These are phyloP conservation scores for Cremastinae sp. DNA, from an alignment of 2,888 invertebrate species.

Conservation along the genomic window DNA sequence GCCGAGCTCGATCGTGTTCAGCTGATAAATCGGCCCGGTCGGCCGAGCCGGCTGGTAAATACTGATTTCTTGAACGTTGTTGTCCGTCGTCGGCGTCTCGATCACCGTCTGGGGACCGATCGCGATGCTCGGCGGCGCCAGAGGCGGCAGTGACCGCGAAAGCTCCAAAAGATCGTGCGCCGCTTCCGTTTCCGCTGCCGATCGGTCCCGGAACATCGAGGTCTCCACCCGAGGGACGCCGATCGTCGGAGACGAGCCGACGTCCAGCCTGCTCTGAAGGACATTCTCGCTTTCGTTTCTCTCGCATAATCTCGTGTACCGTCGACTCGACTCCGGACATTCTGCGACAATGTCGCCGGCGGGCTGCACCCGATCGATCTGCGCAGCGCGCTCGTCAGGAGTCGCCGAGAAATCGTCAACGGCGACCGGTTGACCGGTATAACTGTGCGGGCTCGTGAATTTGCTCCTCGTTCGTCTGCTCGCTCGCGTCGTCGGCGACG, in stretches of 20 bases:
- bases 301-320: too few relatives aligned
- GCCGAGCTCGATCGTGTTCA: slow-evolving; percentile 76
- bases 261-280: too few relatives aligned
- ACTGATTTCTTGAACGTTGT: slow-evolving; percentile 76
- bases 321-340: too few relatives aligned
- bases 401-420: too few relatives aligned
- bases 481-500: too few relatives aligned
- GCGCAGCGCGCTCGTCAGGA: too few relatives aligned
- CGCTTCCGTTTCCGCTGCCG: slow-evolving; percentile 92
- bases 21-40: slow-evolving; percentile 75
- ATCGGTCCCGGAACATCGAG: slow-evolving; percentile 75
- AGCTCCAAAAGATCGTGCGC: slow-evolving; percentile 91
- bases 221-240: slow-evolving; percentile 54
- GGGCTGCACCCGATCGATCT: too few relatives aligned
- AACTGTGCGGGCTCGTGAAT: too few relatives aligned
- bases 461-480: too few relatives aligned
- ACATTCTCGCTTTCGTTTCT: too few relatives aligned
- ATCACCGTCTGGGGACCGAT: slow-evolving; percentile 83
- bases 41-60: slow-evolving; percentile 75
- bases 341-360: too few relatives aligned
- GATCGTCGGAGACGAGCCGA: neutral
- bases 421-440: too few relatives aligned
- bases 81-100: slow-evolving; percentile 77
- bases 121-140: slow-evolving; percentile 87
- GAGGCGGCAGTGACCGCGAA: slow-evolving; percentile 89